Base-by-base conservation (phyloP, 2,797 vertebrate genomes). In the Gymnoscopelus braueri region DNA sequence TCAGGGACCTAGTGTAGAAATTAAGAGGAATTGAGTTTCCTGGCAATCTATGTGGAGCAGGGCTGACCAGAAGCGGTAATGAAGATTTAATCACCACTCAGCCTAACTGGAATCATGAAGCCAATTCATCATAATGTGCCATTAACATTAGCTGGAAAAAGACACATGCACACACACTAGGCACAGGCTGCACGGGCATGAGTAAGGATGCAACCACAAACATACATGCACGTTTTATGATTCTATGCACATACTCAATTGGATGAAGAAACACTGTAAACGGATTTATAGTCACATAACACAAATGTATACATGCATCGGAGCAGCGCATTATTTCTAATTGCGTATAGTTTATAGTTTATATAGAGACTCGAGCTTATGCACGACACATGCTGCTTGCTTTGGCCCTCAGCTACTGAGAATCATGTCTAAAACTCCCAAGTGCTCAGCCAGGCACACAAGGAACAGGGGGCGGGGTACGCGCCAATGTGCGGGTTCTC, bases 71-170 rank as follows among this genome's bases (percentile, higher is more conserved):
- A 84, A 91, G 78, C 78, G 0, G 82, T 92, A 92, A 93, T 93
- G 91, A 92, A 88, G 89, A 92, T 92, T 92, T 93, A 93, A 91
- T 92, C 89, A 88, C 91, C 83, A 83, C 83, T 87, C 87, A 77
- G 78, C 77, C 85, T 69, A 84, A 88, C 84, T 82, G 75, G 86
- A 87, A 86, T 88, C 84, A 80, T 79, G 71, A 74, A 72, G 79
- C 77, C 72, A 81, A 90, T 92, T 89, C 80, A 90, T 92, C 91
- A 91, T 90, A 85, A 89, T 67, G 80, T 80, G 66, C 80, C 85
- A 84, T 89, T 83, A 86, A 69, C 72, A 80, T 84, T 79, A 78
- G 74, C 65, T 44, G 49, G 53, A 60, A 75, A 60, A 62, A 79
- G 65, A 65, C 3, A 4, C 49, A 59, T 55, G 5, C 49, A 67